Conservation (phyloP, 2,797 vertebrate species). For the Sitta carolinensis region DNA sequence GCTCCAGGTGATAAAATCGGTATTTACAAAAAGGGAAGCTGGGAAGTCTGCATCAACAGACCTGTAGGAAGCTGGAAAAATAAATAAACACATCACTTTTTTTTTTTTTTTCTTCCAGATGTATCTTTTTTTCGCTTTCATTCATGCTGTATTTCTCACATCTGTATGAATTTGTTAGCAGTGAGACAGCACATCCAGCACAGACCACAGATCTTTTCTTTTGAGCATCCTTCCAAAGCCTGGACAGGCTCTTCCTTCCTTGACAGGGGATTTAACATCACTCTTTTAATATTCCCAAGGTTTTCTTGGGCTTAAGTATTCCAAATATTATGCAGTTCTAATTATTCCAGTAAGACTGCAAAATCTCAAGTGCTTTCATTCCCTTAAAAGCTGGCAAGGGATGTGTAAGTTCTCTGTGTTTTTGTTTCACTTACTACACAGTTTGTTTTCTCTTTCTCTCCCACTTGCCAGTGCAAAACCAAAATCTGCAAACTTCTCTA, state of each 20-base stretch:
- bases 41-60: background rate
- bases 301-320: slow-evolving; percentile 29
- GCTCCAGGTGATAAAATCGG: background rate
- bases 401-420: slow-evolving; percentile 25
- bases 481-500: slow-evolving; percentile 35
- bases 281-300: slow-evolving; percentile 35
- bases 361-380: slow-evolving; percentile 53
- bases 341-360: slow-evolving; percentile 17
- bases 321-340: slow-evolving; percentile 32
- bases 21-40: background rate
- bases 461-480: slow-evolving; percentile 30
- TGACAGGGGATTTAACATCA: background rate
- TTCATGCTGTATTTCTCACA: background rate
- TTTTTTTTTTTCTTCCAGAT: background rate
- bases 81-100: background rate
- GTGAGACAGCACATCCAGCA: background rate
- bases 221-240: background rate
- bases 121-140: background rate
- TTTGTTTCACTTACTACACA: slow-evolving; percentile 36
- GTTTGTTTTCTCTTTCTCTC: slow-evolving; percentile 47
- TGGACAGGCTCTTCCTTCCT: background rate
- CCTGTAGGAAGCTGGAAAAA: background rate
- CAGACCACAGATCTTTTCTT: background rate
- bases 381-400: slow-evolving; percentile 33
- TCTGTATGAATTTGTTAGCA: background rate